These are phyloP conservation scores for Sylvia borin DNA, from an alignment of 2,797 vertebrate species.

Conservation along the genomic window DNA sequence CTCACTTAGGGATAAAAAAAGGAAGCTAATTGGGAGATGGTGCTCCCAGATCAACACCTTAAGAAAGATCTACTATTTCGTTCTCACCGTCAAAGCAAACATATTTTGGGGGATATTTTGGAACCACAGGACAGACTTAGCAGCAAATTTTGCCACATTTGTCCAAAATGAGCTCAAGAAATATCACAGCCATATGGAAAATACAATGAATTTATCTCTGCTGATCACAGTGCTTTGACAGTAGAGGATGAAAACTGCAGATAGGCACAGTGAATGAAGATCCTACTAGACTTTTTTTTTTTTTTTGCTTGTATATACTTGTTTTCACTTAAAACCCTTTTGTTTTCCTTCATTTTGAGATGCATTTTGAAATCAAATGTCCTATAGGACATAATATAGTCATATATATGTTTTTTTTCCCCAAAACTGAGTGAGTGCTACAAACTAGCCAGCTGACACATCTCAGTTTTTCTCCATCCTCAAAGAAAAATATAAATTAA, in stretches of 20 bases:
- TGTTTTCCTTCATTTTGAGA: neutral
- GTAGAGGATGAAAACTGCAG: neutral
- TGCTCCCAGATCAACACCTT: constrained; percentile 11
- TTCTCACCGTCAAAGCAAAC: neutral
- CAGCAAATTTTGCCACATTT: constrained; percentile 3
- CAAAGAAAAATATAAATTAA: neutral
- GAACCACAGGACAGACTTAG: constrained; percentile 4
- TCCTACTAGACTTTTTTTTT: neutral
- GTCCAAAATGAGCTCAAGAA: constrained; percentile 22
- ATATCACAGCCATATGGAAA: constrained; percentile 15
- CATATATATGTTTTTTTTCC: neutral
- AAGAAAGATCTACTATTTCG: neutral
- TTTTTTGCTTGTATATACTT: neutral
- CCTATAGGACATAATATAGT: neutral
- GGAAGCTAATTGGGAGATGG: neutral
- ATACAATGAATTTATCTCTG: constrained; percentile 1
- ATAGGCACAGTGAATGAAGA: neutral
- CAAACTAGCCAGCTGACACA: neutral
- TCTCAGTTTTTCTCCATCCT: neutral
- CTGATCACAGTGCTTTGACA: neutral
- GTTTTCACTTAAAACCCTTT: neutral
- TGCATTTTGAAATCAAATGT: neutral
- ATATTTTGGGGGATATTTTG: neutral
- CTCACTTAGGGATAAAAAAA: neutral
- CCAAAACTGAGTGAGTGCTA: neutral